Evolutionary conservation across 2,888 invertebrate genomes (phyloP).

Genomic region (Drosophila diplacantha): DNA sequence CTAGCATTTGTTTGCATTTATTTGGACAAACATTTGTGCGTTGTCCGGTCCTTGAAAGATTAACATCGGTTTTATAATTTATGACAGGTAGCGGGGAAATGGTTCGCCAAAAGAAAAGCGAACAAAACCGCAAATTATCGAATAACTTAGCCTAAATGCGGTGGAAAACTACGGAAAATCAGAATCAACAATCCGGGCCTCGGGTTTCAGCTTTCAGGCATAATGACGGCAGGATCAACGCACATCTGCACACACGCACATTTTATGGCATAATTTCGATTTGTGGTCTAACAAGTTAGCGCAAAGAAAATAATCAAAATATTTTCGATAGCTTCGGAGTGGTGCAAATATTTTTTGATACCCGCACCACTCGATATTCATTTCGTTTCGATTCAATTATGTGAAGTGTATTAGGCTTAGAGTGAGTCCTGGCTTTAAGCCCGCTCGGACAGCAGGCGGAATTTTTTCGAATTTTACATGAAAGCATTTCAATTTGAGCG

Average conservation of each 20-base stretch:
- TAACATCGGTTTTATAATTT: constrained; percentile 59
- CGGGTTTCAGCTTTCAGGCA: constrained; percentile 1
- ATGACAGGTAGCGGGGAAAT: constrained; percentile 44
- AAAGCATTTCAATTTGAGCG: constrained; percentile 21
- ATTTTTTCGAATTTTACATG: constrained; percentile 19
- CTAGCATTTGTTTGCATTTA: constrained; percentile 23
- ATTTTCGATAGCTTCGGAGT: constrained; percentile 16
- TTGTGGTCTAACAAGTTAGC: constrained; percentile 38
- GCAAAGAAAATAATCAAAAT: constrained; percentile 30
- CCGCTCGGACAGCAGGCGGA: no score
- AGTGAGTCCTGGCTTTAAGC: not conserved
- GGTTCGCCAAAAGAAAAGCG: constrained; percentile 39
- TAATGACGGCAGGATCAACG: constrained; percentile 27
- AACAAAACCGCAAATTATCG: constrained; percentile 53
- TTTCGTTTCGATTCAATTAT: constrained; percentile 23
- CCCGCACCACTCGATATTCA: not conserved
- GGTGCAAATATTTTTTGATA: constrained; percentile 19
- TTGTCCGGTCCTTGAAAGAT: constrained; percentile 55
- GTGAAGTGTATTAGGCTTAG: constrained; percentile 26
- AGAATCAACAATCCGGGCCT: constrained; percentile 19
- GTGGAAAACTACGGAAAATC: constrained; percentile 31
- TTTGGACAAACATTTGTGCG: constrained; percentile 39
- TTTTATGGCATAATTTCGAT: constrained; percentile 38
- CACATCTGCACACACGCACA: constrained; percentile 23
- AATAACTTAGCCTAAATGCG: constrained; percentile 43